Evolutionary conservation across 2,113 vertebrate species (phyloP), one percentile per base, ranked within the genome.

Genomic region (Alaudala cheleensis): DNA sequence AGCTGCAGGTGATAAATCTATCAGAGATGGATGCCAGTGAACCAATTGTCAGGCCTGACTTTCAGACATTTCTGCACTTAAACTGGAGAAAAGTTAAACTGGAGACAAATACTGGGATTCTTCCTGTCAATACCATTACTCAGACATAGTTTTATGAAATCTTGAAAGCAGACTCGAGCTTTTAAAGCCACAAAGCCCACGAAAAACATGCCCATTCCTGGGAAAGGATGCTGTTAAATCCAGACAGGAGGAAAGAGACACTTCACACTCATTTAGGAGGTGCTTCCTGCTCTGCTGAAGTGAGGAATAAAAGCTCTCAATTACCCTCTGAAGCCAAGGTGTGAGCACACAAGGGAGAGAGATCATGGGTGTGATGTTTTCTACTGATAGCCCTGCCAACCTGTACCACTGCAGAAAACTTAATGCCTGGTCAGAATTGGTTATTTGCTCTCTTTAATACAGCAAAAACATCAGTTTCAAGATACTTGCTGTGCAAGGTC

Each of bases 401-500:
- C 7, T 60, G 37, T 72, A 69, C 56, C 60, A 21, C 44, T 53
- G 39, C 84, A 71, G 49, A 60, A 39, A 79, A 64, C 50, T 60
- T 51, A 76, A 81, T 37, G 33, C 34, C 87, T 26, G 60, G 45
- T 73, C 80, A 91, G 44, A 86, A 84, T 1, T 44, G 25, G 39
- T 72, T 58, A 49, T 64, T 87, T 94, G 44, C 61, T 81, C 72
- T 45, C 24, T 84, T 90, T 64, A 76, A 42, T 61, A 79, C 20
- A 79, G 65, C 17, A 88, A 88, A 95, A 95, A 67, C 9, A 39
- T 58, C 57, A 29, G 42, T 92, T 85, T 92, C 60, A 87, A 92
- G 45, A 86, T 40, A 74, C 19, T 67, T 80, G 11, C 28, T 84
- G 50, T 54, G 57, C 62, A 70, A 90, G 65, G 58, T 82, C 50